phyloP scores from a whole-genome alignment of 2,113 vertebrate genomes.

The Bufo bufo region DNA sequence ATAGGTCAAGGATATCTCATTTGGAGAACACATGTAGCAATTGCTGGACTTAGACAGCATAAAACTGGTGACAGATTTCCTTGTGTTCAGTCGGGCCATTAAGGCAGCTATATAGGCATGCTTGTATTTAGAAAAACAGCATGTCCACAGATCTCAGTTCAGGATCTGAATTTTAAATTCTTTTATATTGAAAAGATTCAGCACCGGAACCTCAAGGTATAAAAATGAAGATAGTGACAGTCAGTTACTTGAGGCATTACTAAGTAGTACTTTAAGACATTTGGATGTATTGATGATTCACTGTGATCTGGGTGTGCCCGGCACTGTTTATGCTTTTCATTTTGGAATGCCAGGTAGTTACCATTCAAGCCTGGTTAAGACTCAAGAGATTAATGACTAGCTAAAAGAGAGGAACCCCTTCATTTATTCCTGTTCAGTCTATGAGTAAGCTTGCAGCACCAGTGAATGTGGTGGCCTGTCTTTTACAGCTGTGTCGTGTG shows the following conservation, averaged over 20 bases:
- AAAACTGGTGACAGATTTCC: too few relatives aligned
- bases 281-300: not conserved
- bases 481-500: conserved; percentile 24
- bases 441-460: not conserved
- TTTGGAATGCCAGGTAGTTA: not conserved
- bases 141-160: too few relatives aligned
- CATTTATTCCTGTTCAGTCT: conserved; percentile 7
- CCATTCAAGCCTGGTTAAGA: not conserved
- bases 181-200: not conserved
- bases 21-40: too few relatives aligned
- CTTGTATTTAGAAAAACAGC: too few relatives aligned
- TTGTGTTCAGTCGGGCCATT: too few relatives aligned
- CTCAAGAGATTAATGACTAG: conserved; percentile 21
- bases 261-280: not conserved
- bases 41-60: too few relatives aligned
- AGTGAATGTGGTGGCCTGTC: not conserved
- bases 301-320: not conserved
- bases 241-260: not conserved
- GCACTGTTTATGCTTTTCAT: not conserved
- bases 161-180: too few relatives aligned
- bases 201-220: not conserved
- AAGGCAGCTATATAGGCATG: too few relatives aligned
- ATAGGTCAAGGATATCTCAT: too few relatives aligned
- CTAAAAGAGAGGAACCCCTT: conserved; percentile 14
- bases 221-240: not conserved